These are phyloP conservation scores for Acrocyrtus sp. DNA, from an alignment of 2,888 invertebrate genomes.

Conservation along the genomic window DNA sequence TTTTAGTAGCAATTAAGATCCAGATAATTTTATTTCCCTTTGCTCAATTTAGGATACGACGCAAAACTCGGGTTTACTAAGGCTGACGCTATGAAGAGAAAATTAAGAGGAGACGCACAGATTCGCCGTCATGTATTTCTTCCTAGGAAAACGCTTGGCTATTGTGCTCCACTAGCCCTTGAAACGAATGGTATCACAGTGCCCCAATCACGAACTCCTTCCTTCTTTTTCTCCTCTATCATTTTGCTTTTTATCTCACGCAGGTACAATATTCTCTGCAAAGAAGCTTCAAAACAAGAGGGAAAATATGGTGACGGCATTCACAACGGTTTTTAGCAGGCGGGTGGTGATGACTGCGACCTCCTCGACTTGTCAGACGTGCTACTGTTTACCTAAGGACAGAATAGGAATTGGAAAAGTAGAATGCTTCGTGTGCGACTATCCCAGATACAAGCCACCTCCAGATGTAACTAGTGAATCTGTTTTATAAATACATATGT, in stretches of 20 bases:
- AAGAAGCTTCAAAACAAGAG: conserved; percentile 72
- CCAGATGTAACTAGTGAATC: conserved; percentile 44
- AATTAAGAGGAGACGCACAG: conserved; percentile 76
- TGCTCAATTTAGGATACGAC: conserved; percentile 76
- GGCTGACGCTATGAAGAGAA: conserved; percentile 72
- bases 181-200: conserved; percentile 83
- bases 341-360: conserved; percentile 74
- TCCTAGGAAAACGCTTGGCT: conserved; percentile 79
- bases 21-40: too few species aligned
- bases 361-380: conserved; percentile 73
- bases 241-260: too few species aligned
- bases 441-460: conserved; percentile 65
- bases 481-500: background rate
- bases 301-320: conserved; percentile 72
- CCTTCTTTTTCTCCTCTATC: too few species aligned
- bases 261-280: conserved; percentile 74
- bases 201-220: too few species aligned
- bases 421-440: conserved; percentile 74
- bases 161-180: conserved; percentile 82
- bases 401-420: conserved; percentile 75
- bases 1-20: background rate
- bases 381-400: conserved; percentile 75
- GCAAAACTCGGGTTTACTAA: conserved; percentile 80
- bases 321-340: conserved; percentile 75
- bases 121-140: conserved; percentile 79